These are phyloP conservation scores for Pilophorus perplexus DNA, from an alignment of 2,888 invertebrate species.

Conservation along the genomic window DNA sequence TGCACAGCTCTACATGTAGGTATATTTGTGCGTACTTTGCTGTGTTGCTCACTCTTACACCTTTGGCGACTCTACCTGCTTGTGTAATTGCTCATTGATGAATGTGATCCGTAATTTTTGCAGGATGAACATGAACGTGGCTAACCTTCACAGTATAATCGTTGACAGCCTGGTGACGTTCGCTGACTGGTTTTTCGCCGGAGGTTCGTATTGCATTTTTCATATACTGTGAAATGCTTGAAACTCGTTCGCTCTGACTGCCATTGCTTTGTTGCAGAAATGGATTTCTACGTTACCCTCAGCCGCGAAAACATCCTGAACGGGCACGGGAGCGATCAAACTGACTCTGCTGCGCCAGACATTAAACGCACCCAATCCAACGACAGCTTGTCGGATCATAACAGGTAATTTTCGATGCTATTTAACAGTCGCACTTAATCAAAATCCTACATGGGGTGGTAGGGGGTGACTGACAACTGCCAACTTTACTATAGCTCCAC, in stretches of 20 bases:
- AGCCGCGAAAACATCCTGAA: constrained; percentile 40
- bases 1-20: constrained; percentile 36
- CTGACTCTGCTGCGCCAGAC: constrained; percentile 53
- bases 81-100: too few relatives aligned
- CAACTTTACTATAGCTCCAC: too few relatives aligned
- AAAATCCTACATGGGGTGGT: too few relatives aligned
- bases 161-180: constrained; percentile 79
- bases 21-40: constrained; percentile 1
- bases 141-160: constrained; percentile 77
- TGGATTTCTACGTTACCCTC: constrained; percentile 45
- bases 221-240: neutral
- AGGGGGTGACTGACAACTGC: too few relatives aligned
- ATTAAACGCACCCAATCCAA: constrained; percentile 64
- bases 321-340: constrained; percentile 24
- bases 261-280: constrained; percentile 33
- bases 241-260: neutral
- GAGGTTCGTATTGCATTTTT: constrained; percentile 52
- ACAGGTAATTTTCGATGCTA: constrained; percentile 48
- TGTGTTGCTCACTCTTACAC: too few relatives aligned
- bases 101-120: neutral
- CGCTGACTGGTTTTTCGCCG: constrained; percentile 79
- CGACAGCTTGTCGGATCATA: constrained; percentile 62
- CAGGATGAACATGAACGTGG: constrained; percentile 74
- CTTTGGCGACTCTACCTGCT: too few relatives aligned
- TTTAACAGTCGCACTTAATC: too few relatives aligned